phyloP scores from a whole-genome alignment of 2,113 vertebrate species.

The Athene noctua region DNA sequence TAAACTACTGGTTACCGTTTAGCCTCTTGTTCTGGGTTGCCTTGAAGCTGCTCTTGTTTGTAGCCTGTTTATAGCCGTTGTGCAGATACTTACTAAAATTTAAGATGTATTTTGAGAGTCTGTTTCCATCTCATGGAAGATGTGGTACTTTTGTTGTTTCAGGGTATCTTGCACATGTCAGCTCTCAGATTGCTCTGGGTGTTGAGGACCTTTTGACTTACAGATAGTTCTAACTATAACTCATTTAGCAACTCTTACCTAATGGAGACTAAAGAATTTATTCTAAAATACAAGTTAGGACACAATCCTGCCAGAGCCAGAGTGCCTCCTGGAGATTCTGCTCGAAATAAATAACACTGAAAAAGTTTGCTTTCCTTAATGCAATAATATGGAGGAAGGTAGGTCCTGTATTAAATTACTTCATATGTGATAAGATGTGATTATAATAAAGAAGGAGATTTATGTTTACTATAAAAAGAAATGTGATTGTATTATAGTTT shows the following conservation, averaged over 20 bases:
- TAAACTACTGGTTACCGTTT: background rate
- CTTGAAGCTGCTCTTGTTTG: background rate
- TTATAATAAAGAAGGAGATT: slow-evolving; percentile 43
- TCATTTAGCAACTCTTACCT: background rate
- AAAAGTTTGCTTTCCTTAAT: slow-evolving; percentile 33
- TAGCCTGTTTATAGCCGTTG: background rate
- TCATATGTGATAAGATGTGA: slow-evolving; percentile 15
- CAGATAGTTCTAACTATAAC: background rate
- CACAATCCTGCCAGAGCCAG: background rate
- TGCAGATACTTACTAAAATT: background rate
- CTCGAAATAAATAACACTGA: slow-evolving; percentile 25
- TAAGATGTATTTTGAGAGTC: background rate
- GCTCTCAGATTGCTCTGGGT: background rate
- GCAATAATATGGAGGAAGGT: slow-evolving; percentile 51
- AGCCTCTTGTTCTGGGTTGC: background rate
- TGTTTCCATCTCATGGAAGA: background rate
- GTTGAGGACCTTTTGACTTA: background rate
- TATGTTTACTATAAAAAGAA: slow-evolving; percentile 48
- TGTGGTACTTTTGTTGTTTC: background rate
- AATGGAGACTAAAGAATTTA: background rate
- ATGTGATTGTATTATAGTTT: slow-evolving; percentile 38
- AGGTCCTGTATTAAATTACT: slow-evolving; percentile 50
- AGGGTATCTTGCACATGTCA: background rate
- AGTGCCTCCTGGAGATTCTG: slow-evolving; percentile 27
- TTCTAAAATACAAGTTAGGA: background rate